Conservation (phyloP, 2,888 invertebrate genomes). For the Trachelus troglodyta region DNA sequence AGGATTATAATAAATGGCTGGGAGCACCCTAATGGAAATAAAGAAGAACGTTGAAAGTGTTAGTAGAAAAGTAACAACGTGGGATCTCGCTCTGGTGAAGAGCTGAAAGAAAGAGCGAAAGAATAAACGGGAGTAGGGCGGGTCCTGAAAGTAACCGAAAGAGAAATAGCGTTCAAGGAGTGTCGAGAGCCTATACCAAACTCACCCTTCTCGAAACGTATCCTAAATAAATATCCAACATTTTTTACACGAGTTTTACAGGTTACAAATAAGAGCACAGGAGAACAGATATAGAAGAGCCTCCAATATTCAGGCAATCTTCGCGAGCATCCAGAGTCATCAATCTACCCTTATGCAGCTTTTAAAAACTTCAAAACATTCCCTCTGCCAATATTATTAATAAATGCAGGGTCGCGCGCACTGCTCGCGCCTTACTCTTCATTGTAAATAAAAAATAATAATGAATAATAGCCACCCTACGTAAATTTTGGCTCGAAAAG, state of each 20-base stretch:
- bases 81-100: constrained; percentile 2
- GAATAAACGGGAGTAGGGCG: constrained; percentile 12
- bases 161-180: constrained; percentile 40
- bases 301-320: neutral
- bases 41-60: constrained; percentile 36
- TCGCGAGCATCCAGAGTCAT: neutral
- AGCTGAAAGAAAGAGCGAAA: constrained; percentile 14
- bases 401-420: neutral
- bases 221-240: constrained; percentile 51
- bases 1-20: constrained; percentile 45
- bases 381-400: neutral
- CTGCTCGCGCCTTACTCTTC: neutral
- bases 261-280: constrained; percentile 24
- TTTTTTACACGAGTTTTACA: constrained; percentile 39
- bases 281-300: neutral
- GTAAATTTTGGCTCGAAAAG: neutral
- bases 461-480: neutral
- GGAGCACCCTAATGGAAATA: constrained; percentile 46
- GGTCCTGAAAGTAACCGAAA: constrained; percentile 19
- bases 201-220: constrained; percentile 31
- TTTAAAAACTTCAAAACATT: neutral
- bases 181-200: constrained; percentile 29
- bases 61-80: constrained; percentile 22
- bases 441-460: neutral
- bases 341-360: neutral